phyloP scores from a whole-genome alignment of 1,140 invertebrate species.

The Sinella curviseta region DNA sequence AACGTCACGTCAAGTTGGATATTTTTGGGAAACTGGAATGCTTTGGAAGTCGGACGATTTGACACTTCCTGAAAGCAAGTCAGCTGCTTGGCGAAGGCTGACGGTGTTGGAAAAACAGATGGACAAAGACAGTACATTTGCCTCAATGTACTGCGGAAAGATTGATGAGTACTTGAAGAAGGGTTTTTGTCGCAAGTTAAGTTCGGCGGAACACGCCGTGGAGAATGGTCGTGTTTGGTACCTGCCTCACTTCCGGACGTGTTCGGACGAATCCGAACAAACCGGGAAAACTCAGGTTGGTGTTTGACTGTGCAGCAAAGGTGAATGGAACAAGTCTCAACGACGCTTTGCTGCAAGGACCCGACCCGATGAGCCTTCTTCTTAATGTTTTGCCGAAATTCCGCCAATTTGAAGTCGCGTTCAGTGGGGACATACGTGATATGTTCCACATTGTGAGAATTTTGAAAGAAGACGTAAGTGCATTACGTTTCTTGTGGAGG shows the following conservation, averaged over 20 bases:
- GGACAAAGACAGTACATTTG: not conserved
- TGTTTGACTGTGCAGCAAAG: not conserved
- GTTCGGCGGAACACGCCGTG: not conserved
- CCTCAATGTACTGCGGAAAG: not conserved
- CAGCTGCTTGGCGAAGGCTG: not conserved
- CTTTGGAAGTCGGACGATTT: constrained; percentile 19
- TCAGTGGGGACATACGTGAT: too few relatives aligned
- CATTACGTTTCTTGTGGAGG: too few relatives aligned
- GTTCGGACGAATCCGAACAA: not conserved
- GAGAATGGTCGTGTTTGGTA: not conserved
- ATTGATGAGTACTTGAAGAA: not conserved
- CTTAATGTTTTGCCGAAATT: constrained; percentile 25
- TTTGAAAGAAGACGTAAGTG: too few relatives aligned
- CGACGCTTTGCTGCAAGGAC: constrained; percentile 23
- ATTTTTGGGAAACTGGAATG: constrained; percentile 20
- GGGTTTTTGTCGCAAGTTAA: not conserved
- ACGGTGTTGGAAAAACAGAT: not conserved
- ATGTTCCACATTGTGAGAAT: too few relatives aligned
- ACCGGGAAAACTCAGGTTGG: not conserved
- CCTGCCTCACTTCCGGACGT: not conserved
- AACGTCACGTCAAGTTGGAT: not conserved
- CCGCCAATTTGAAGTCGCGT: constrained; percentile 15
- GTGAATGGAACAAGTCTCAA: not conserved
- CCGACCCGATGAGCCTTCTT: constrained; percentile 13
- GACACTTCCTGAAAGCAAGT: not conserved